phyloP scores from a whole-genome alignment of 92 coral and sea anemone species.

The Zoanthus sociatus region DNA sequence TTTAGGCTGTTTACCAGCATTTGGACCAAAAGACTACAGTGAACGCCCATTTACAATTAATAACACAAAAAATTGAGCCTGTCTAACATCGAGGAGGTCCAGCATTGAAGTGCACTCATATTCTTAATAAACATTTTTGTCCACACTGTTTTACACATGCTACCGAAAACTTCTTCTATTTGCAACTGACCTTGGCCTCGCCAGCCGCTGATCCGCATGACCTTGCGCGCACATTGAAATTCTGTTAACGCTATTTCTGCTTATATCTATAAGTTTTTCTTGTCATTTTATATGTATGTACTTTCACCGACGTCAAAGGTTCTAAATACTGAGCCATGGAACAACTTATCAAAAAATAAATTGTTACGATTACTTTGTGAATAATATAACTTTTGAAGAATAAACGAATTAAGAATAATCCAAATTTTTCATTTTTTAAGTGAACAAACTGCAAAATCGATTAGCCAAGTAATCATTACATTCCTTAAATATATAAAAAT shows the following conservation, averaged over 20 bases:
- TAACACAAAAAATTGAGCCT: background rate
- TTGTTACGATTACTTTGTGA: background rate
- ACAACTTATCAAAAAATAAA: too few species aligned
- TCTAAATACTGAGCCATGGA: too few species aligned
- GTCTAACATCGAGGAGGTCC: conserved; percentile 35
- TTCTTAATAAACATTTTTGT: conserved; percentile 3
- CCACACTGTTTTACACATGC: conserved; percentile 27
- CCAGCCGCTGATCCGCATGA: too few species aligned
- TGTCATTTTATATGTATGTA: background rate
- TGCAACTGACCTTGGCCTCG: background rate
- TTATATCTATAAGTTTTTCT: background rate
- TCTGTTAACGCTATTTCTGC: background rate
- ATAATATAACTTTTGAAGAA: background rate
- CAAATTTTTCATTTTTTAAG: background rate
- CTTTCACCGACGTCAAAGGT: too few species aligned
- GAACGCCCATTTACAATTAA: background rate
- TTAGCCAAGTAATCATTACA: conserved; percentile 19
- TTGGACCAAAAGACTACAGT: background rate
- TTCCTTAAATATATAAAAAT: conserved; percentile 30
- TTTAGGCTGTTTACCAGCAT: background rate
- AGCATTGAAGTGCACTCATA: background rate
- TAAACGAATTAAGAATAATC: background rate
- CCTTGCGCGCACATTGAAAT: too few species aligned
- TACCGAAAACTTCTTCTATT: background rate
- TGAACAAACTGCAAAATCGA: conserved; percentile 26